A percentile compares a stretch with the other conserved stretches of the same genome.
These are phyloP conservation scores for Nymphicus hollandicus DNA, from an alignment of 2,113 vertebrate species.

Conservation along the genomic window DNA sequence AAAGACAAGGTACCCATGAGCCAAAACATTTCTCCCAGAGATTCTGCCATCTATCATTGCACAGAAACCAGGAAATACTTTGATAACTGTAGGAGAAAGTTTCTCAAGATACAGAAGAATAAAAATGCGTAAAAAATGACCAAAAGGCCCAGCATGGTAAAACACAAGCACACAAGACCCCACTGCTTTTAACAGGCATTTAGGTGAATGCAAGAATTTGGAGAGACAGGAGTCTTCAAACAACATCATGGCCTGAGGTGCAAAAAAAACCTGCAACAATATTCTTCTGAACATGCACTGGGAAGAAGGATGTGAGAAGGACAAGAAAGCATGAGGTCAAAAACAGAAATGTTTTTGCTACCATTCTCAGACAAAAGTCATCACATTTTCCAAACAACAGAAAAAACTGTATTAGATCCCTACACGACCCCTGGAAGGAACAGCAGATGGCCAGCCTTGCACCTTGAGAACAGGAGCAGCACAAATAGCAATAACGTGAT, in stretches of 20 bases:
- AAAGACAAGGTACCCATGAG: neutral
- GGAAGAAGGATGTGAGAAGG: neutral
- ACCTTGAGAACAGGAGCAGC: neutral
- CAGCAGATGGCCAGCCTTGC: neutral
- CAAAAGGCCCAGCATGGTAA: neutral
- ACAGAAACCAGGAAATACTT: neutral
- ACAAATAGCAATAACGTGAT: neutral
- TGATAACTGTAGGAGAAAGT: neutral
- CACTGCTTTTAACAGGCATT: neutral
- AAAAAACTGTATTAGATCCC: neutral
- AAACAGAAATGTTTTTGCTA: neutral
- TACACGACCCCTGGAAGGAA: neutral
- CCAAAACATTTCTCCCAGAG: neutral
- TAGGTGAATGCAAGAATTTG: neutral
- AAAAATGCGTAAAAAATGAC: neutral
- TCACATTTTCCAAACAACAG: neutral
- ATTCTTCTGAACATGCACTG: neutral
- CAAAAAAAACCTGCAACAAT: neutral
- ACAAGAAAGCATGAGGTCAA: neutral
- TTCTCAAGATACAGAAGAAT: neutral
- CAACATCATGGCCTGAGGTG: neutral
- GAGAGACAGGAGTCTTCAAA: neutral
- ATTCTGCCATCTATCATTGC: neutral
- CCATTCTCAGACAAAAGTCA: neutral
- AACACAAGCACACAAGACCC: neutral